Conservation (phyloP, 2,888 invertebrate species). For the Noctua comes region DNA sequence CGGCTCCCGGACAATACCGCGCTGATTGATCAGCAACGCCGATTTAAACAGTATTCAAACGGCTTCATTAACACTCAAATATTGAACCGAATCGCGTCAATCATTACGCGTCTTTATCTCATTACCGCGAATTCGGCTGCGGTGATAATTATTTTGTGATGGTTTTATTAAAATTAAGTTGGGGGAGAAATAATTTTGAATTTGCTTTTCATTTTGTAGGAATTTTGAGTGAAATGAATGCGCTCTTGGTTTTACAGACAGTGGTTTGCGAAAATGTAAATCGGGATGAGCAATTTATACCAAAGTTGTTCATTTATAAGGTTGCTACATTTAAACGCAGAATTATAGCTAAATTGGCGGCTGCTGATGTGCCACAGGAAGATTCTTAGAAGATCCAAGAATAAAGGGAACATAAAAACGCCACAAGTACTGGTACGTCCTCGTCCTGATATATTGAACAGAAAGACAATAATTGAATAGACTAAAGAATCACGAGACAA, state of each 20-base stretch:
- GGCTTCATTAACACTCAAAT: conserved; percentile 69
- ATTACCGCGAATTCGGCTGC: conserved; percentile 51
- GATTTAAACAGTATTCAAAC: conserved; percentile 68
- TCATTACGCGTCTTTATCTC: conserved; percentile 64
- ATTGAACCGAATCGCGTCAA: conserved; percentile 40
- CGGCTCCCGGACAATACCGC: conserved; percentile 62
- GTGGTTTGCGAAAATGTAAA: conserved; percentile 28
- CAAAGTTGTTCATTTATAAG: neutral
- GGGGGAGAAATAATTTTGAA: conserved; percentile 12
- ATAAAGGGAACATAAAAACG: neutral
- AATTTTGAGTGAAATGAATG: conserved; percentile 34
- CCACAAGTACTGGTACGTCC: neutral
- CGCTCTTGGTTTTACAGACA: conserved; percentile 27
- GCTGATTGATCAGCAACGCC: conserved; percentile 69
- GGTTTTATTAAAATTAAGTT: conserved; percentile 43
- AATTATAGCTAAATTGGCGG: neutral
- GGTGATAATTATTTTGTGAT: conserved; percentile 48
- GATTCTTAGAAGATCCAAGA: neutral
- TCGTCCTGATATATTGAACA: neutral
- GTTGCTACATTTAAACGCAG: neutral
- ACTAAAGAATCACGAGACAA: neutral
- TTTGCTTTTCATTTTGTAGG: conserved; percentile 27
- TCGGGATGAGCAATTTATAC: conserved; percentile 3
- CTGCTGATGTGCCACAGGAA: neutral
- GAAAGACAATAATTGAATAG: neutral